Evolutionary conservation across 2,113 vertebrate species (phyloP), one percentile per base, ranked within the genome.

Genomic region (Polypterus bichir): DNA sequence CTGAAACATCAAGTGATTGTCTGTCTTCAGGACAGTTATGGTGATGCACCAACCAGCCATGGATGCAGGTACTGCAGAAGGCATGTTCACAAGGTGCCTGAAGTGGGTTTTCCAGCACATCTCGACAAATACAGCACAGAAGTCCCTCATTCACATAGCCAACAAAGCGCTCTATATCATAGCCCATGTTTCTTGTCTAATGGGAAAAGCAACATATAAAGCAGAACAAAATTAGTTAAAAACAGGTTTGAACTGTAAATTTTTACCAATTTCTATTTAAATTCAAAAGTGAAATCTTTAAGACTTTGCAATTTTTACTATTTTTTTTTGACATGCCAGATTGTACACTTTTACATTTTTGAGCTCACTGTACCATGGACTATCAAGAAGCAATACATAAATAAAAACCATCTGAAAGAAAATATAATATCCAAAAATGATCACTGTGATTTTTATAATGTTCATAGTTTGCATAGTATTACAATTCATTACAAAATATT

Each of bases 41-140:
- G 68, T 91, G 88, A 66, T 91, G 86, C 59, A 89, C 59, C 4
- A 93, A 83, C 91, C 92, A 94, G 2, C 81, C 82, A 9, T 85
- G 86, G 76, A 94, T 94, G 59, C 90, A 95, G 56, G 83, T 69
- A 57, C 83, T 74, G 71, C 92, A 95, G 79, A 88, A 94, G 2
- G 89, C 88, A 0, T 93, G 91, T 47, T 94, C 91, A 8, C 91
- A 95, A 1, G 92, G 90, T 46, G 90, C 91, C 79, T 94, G 91
- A n/a, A 93, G 68, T 0, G 91, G 88, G 51, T 90, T 86, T 66
- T 92, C 83, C 1, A 92, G 61, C 65, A 94, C 92, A 0, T 88
- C 89, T 0, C 85, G 86, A 74, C 92, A 95, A 68, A 93, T 88
- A 64, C 87, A 91, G 75, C 92, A 94, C 9, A 94, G 63, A 0